phyloP scores from a whole-genome alignment of 2,797 vertebrate species.

The Myotis planiceps region DNA sequence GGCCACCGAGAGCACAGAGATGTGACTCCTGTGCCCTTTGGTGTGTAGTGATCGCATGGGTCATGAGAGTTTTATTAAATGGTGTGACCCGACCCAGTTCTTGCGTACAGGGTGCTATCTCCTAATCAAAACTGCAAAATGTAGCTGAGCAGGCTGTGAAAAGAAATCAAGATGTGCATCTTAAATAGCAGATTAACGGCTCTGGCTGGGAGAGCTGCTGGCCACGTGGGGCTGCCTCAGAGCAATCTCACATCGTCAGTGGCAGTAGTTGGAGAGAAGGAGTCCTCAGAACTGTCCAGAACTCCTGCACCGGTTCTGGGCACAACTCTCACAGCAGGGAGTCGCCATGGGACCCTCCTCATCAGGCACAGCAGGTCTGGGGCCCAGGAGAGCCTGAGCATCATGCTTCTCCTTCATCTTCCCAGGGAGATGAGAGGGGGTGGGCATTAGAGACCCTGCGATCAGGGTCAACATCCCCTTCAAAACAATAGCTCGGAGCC shows the following conservation, averaged over 20 bases:
- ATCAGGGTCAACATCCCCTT: neutral
- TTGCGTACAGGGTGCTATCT: neutral
- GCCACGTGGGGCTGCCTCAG: rapidly evolving
- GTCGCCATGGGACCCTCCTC: neutral
- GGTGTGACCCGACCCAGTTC: constrained; percentile 37
- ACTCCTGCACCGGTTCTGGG: neutral
- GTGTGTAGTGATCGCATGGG: neutral
- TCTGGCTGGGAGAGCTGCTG: neutral
- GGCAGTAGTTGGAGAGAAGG: neutral
- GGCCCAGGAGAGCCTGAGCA: neutral
- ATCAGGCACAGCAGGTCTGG: neutral
- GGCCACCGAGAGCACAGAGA: constrained; percentile 38
- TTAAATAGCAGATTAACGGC: neutral
- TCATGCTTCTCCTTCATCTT: neutral
- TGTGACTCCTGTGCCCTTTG: neutral
- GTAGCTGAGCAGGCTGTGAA: constrained; percentile 20
- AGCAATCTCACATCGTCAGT: neutral
- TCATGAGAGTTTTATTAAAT: constrained; percentile 58
- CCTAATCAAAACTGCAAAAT: constrained; percentile 58
- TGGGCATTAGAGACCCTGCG: neutral
- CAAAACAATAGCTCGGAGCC: neutral
- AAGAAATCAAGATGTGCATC: constrained; percentile 59
- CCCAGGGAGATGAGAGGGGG: neutral
- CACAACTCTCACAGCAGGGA: neutral
- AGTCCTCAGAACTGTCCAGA: neutral